phyloP scores from a whole-genome alignment of 2,888 invertebrate genomes.

The Drosophila crucigera region DNA sequence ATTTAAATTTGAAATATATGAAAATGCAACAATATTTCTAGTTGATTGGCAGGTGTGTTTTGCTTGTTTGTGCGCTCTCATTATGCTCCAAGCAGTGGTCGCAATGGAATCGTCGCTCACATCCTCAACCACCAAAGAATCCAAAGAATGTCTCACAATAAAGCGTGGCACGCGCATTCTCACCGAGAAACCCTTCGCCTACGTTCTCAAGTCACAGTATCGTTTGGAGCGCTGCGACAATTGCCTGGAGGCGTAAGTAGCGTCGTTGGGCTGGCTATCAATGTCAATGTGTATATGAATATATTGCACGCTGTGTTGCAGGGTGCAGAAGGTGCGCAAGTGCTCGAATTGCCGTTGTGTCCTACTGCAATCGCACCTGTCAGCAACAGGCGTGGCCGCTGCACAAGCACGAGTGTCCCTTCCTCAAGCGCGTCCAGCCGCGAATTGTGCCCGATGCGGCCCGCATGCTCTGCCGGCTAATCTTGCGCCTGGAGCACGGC shows the following conservation, averaged over 20 bases:
- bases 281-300: background rate
- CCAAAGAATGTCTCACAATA: conserved; percentile 19
- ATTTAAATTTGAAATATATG: conserved; percentile 59
- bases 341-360: conserved; percentile 94
- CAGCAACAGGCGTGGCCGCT: conserved; percentile 93
- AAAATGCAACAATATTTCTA: conserved; percentile 62
- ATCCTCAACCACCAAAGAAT: background rate
- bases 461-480: conserved; percentile 91
- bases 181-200: conserved; percentile 91
- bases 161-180: conserved; percentile 89
- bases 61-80: conserved; percentile 20
- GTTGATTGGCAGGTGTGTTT: conserved; percentile 31
- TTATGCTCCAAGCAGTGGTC: conserved; percentile 13
- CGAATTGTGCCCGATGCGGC: conserved; percentile 93
- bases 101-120: conserved; percentile 37
- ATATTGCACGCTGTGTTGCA: conserved; percentile 78
- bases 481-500: conserved; percentile 88
- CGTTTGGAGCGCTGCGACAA: conserved; percentile 91
- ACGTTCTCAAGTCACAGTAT: conserved; percentile 89
- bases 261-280: background rate
- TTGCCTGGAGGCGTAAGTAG: conserved; percentile 90
- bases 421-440: conserved; percentile 90
- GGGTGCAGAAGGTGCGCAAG: conserved; percentile 89
- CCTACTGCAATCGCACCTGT: conserved; percentile 93
- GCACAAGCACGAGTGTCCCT: conserved; percentile 93